These are phyloP conservation scores for Stictocephala bisonia DNA, from an alignment of 2,888 invertebrate genomes.

Conservation along the genomic window DNA sequence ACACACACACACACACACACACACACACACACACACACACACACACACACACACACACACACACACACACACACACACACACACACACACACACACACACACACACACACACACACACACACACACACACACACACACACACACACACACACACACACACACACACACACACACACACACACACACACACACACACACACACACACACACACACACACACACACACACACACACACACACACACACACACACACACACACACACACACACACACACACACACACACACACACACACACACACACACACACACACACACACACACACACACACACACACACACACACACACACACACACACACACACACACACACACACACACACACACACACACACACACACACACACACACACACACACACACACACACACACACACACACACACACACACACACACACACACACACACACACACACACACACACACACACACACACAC, in stretches of 20 bases:
- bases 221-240: neutral
- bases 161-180: constrained; percentile 13
- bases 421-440: neutral
- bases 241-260: constrained; percentile 6
- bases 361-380: neutral
- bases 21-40: constrained; percentile 13
- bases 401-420: neutral
- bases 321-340: constrained; percentile 13
- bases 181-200: constrained; percentile 5
- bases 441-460: constrained; percentile 13
- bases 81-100: constrained; percentile 13
- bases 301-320: neutral
- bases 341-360: no score
- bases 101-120: constrained; percentile 9
- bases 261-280: constrained; percentile 2
- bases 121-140: constrained; percentile 2
- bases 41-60: constrained; percentile 6
- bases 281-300: constrained; percentile 2
- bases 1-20: constrained; percentile 13
- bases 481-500: neutral
- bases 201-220: constrained; percentile 1
- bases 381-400: no score
- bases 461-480: neutral
- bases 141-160: constrained; percentile 13
- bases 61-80: neutral